phyloP scores from a whole-genome alignment of 37 sponge, comb jelly and placozoan genomes.

The Diacarnus erythraeanus region DNA sequence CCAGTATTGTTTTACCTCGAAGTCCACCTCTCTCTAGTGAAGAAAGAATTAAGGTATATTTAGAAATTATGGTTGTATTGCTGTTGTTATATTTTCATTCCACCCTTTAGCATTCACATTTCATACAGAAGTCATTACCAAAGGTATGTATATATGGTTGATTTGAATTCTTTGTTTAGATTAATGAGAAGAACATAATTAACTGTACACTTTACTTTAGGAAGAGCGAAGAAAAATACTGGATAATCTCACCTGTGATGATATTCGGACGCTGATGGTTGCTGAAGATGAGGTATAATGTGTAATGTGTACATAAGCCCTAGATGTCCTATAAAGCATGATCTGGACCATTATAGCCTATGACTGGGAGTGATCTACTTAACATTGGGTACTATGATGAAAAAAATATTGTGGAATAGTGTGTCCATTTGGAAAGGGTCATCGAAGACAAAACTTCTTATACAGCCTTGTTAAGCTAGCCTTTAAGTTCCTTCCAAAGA shows the following conservation, averaged over 20 bases:
- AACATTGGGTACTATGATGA: neutral
- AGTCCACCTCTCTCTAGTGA: slow-evolving; percentile 1
- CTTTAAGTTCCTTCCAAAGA: no score
- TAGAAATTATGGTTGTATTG: neutral
- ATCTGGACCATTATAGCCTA: neutral
- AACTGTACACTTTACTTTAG: slow-evolving; percentile 22
- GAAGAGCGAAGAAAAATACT: slow-evolving; percentile 59
- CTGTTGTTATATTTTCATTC: neutral
- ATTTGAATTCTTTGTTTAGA: neutral
- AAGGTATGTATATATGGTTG: slow-evolving; percentile 6
- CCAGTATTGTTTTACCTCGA: neutral
- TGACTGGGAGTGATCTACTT: neutral
- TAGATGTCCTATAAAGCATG: neutral
- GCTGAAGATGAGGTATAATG: slow-evolving; percentile 88
- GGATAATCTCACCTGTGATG: slow-evolving; percentile 87
- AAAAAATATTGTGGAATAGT: no score
- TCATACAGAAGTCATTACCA: slow-evolving; percentile 37
- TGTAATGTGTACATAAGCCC: neutral
- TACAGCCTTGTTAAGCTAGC: no score
- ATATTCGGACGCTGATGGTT: slow-evolving; percentile 75
- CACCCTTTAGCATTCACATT: slow-evolving; percentile 47
- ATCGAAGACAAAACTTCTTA: no score
- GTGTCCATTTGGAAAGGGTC: no score
- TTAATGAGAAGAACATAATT: neutral
- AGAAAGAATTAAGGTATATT: slow-evolving; percentile 22